Evolutionary conservation across 2,113 vertebrate genomes (phyloP), one percentile per base, ranked within the genome.

Genomic region (Struthio camelus): DNA sequence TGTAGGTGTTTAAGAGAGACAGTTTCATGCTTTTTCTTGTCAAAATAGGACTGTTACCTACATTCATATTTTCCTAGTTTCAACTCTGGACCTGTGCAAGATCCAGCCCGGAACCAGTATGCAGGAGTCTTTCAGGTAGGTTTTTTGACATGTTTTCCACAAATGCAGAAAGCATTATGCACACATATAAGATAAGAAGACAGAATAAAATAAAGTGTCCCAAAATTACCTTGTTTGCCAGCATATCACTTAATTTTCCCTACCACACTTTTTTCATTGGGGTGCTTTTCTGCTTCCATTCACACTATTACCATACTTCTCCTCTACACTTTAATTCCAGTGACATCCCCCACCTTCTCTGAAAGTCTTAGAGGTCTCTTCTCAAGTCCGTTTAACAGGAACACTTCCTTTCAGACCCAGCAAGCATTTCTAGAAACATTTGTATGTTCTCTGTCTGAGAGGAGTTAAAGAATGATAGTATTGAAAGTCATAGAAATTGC

Each of bases 151-250:
- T 2, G 5, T 13, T 80, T 88, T 48, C 30, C 59, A 81, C 10
- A 67, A 75, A 84, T n/a, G 9, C 30, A 62, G 2, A 62, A 54
- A 67, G 70, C 67, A 50, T 10, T 62, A 15, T 51, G 16, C 1
- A 30, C 2, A 16, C 2, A 1, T 5, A 2, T 18, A 19, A 51
- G 6, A 36, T 11, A 65, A 0, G 1, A 79, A 54, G 23, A 72
- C 5, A 36, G 24, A 85, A 76, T 4, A 10, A 40, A 61, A 40
- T n/a, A n/a, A 5, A 5, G 1, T 4, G 1, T 6, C 24, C 12
- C 19, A n/a, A 84, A 91, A 23, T 23, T 23, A 56, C 5, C 10
- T 1, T 48, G 13, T 32, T 69, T 90, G 86, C 13, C 65, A 58
- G 12, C n/a, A 78, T 80, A 76, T 27, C 12, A 34, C 19, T 59